phyloP scores from a whole-genome alignment of 2,797 vertebrate species.

The Etheostoma perlongum region DNA sequence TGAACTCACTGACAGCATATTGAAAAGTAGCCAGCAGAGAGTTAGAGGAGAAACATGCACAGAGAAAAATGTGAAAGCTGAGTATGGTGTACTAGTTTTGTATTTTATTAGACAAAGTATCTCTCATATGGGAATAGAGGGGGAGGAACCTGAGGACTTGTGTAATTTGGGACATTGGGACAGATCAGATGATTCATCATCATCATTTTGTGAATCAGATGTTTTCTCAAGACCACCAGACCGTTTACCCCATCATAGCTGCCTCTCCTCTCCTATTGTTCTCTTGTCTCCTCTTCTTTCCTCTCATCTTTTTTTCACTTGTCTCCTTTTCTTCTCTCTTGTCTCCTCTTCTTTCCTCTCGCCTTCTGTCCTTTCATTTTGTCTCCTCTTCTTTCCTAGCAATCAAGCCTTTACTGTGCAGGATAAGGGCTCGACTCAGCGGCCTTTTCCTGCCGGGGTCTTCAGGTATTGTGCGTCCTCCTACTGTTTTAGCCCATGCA shows the following conservation, averaged over 20 bases:
- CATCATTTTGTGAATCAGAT: conserved; percentile 69
- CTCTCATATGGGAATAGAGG: conserved; percentile 33
- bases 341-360: too few relatives aligned
- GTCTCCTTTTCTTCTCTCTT: too few relatives aligned
- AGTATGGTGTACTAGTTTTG: conserved; percentile 34
- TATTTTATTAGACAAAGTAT: conserved; percentile 7
- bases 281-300: not conserved
- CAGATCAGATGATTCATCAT: conserved; percentile 72
- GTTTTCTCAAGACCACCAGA: conserved; percentile 58
- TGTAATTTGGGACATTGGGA: conserved; percentile 61
- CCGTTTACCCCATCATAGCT: not conserved
- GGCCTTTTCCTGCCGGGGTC: too few relatives aligned
- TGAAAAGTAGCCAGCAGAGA: conserved; percentile 24
- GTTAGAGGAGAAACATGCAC: conserved; percentile 38
- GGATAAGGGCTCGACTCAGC: too few relatives aligned
- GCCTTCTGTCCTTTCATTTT: too few relatives aligned
- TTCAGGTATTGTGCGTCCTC: too few relatives aligned
- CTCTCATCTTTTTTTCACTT: not conserved
- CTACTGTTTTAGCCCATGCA: too few relatives aligned
- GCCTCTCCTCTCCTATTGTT: not conserved
- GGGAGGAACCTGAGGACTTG: conserved; percentile 20
- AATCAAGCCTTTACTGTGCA: too few relatives aligned
- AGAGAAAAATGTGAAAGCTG: conserved; percentile 40
- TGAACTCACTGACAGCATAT: conserved; percentile 35
- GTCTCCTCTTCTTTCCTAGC: too few relatives aligned